Conservation (phyloP, 2,888 invertebrate species). For the Dilophus febrilis region DNA sequence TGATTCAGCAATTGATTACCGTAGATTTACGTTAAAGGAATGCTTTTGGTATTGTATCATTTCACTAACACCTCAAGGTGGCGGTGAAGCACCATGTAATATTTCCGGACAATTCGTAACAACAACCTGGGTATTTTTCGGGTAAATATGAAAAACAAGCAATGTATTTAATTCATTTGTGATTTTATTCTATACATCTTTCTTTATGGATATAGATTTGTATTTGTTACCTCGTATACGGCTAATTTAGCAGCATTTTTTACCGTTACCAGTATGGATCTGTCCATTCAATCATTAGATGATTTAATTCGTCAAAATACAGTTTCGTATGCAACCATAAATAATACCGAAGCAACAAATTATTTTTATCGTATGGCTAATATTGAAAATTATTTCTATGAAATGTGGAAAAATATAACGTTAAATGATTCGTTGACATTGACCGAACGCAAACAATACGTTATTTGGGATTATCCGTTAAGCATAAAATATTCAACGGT, state of each 20-base stretch:
- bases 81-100: slow-evolving; percentile 92
- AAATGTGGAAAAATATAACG: slow-evolving; percentile 99
- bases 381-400: slow-evolving; percentile 87
- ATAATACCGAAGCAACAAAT: slow-evolving; percentile 75
- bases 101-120: slow-evolving; percentile 87
- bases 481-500: slow-evolving; percentile 97
- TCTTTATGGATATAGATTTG: slow-evolving; percentile 66
- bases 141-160: slow-evolving; percentile 32
- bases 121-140: slow-evolving; percentile 98
- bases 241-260: slow-evolving; percentile 95
- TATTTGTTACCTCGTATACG: slow-evolving; percentile 96
- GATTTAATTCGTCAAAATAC: slow-evolving; percentile 92
- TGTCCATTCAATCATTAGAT: slow-evolving; percentile 82
- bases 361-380: slow-evolving; percentile 94
- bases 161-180: slow-evolving; percentile 1
- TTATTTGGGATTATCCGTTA: slow-evolving; percentile 98
- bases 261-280: slow-evolving; percentile 83
- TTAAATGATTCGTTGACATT: slow-evolving; percentile 82
- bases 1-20: slow-evolving; percentile 80
- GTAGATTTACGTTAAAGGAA: slow-evolving; percentile 89
- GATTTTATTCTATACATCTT: too few species aligned
- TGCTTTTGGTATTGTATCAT: slow-evolving; percentile 99
- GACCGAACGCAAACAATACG: slow-evolving; percentile 81
- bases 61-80: slow-evolving; percentile 86
- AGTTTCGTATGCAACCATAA: slow-evolving; percentile 84